Conservation (phyloP, 1,140 invertebrate species). For the Lysiphlebus fabarum region DNA sequence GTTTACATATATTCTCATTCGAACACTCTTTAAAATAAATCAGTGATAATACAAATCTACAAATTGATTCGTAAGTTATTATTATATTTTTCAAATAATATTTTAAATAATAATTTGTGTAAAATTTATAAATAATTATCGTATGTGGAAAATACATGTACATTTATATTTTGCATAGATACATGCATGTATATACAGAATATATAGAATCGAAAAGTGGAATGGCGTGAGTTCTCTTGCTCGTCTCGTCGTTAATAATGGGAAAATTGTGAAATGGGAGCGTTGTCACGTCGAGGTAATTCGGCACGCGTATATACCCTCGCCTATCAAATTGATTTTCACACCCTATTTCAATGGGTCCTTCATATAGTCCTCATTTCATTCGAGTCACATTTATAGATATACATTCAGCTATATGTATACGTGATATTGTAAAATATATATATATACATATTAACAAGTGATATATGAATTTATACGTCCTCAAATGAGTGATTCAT, state of each 20-base stretch:
- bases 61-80: no score
- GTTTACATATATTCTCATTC: no score
- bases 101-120: no score
- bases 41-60: no score
- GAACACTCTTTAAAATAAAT: no score
- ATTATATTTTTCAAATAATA: no score
- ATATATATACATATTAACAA: background rate
- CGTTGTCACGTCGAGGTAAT: constrained; percentile 58
- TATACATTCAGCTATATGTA: no score
- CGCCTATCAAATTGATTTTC: constrained; percentile 56
- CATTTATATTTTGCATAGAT: background rate
- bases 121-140: background rate
- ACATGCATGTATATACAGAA: constrained; percentile 10
- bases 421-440: constrained; percentile 2
- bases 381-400: constrained; percentile 5
- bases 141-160: constrained; percentile 19
- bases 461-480: background rate
- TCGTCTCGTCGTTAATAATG: constrained; percentile 50
- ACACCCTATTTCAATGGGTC: constrained; percentile 32
- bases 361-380: constrained; percentile 12
- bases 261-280: constrained; percentile 53
- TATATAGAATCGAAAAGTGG: constrained; percentile 33
- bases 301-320: constrained; percentile 50
- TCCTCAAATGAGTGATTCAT: no score
- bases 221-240: constrained; percentile 29